Evolutionary conservation across 2,797 vertebrate genomes (phyloP).

Genomic region (Platalea minor): DNA sequence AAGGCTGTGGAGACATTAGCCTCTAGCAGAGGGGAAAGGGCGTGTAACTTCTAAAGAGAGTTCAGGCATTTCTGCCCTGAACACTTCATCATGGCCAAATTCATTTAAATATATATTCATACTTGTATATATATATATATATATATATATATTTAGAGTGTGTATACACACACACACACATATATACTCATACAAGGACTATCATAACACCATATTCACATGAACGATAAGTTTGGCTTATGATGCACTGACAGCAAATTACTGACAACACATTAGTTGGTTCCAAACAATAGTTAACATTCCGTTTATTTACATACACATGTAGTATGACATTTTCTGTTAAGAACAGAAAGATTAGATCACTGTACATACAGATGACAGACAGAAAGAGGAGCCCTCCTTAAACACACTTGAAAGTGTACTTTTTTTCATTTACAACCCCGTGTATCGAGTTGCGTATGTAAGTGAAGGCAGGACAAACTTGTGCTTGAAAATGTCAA

Average conservation of each 20-base stretch:
- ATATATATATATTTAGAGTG: neutral
- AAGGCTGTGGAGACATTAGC: neutral
- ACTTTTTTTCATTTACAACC: neutral
- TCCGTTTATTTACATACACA: constrained; percentile 38
- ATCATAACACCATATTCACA: neutral
- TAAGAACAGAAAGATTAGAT: neutral
- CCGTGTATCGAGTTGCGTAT: neutral
- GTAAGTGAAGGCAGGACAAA: neutral
- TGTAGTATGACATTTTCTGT: neutral
- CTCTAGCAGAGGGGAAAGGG: neutral
- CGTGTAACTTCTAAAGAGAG: neutral
- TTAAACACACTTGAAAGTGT: neutral
- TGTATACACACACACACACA: neutral
- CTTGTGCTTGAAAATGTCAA: neutral
- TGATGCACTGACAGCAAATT: neutral
- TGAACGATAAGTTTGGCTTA: neutral
- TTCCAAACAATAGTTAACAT: neutral
- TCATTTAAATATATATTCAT: neutral
- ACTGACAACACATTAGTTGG: neutral
- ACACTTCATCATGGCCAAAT: neutral
- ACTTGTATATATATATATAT: too few species aligned
- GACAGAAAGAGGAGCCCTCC: neutral
- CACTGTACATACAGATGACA: neutral
- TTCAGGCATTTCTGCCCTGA: neutral
- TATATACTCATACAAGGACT: fast-evolving